A percentile compares a stretch with the other conserved stretches of the same genome.
Evolutionary conservation across 2,888 invertebrate genomes (phyloP).

Genomic region (Cyclophora albipunctata): DNA sequence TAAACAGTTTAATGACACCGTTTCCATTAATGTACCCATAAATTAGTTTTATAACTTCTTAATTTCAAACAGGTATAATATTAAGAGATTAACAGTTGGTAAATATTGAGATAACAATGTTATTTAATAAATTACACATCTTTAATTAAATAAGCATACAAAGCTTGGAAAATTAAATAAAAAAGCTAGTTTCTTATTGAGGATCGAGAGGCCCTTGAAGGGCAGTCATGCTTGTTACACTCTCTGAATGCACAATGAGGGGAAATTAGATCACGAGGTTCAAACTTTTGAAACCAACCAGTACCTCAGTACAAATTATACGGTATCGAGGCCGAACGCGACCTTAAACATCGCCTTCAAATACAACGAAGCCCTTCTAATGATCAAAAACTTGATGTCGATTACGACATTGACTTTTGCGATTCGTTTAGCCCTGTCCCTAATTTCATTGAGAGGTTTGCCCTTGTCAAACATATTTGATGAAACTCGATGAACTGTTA

Average conservation of each 20-base stretch:
- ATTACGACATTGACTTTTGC: conserved; percentile 67
- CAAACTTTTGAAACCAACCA: conserved; percentile 65
- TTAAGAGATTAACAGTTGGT: no score
- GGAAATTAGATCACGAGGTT: conserved; percentile 73
- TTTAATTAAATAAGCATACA: background rate
- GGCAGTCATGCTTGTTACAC: conserved; percentile 63
- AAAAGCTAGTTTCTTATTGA: conserved; percentile 27
- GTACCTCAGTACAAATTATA: conserved; percentile 47
- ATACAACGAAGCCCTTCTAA: conserved; percentile 67
- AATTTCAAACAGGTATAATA: no score
- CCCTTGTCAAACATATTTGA: conserved; percentile 12
- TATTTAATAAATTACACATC: no score
- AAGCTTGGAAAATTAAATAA: background rate
- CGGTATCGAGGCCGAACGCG: conserved; percentile 54
- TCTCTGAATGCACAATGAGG: conserved; percentile 69
- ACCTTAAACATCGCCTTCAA: conserved; percentile 67
- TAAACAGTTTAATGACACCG: no score
- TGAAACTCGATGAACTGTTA: background rate
- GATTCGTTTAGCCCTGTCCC: conserved; percentile 46
- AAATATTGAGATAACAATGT: no score
- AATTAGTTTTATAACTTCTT: no score
- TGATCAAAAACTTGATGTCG: conserved; percentile 43
- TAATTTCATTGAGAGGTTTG: conserved; percentile 31
- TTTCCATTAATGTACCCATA: no score
- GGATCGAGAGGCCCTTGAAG: conserved; percentile 53